These are phyloP conservation scores for Toxotes chatareus DNA, from an alignment of 2,113 vertebrate genomes.

Conservation along the genomic window DNA sequence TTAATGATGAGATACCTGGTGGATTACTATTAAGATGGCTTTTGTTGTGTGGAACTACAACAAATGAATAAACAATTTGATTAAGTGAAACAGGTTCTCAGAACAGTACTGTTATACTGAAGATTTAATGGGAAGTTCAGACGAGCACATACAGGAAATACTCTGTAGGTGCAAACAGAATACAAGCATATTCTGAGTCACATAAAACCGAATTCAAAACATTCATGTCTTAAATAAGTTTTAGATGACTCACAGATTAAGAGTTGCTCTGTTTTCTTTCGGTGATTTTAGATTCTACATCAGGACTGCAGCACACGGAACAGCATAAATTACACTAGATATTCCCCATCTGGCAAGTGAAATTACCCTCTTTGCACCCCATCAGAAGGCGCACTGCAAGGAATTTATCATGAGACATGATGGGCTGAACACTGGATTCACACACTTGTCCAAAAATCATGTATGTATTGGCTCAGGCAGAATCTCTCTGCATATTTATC, in stretches of 20 bases:
- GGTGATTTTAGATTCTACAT: neutral
- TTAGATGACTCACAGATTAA: neutral
- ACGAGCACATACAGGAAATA: neutral
- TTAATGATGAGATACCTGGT: neutral
- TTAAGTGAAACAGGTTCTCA: neutral
- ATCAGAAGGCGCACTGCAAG: neutral
- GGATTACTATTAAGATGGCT: neutral
- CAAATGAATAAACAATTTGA: neutral
- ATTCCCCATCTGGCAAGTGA: neutral
- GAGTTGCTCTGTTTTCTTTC: neutral
- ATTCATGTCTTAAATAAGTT: neutral
- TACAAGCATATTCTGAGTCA: neutral
- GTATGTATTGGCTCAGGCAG: neutral
- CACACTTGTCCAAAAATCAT: neutral
- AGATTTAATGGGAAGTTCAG: slow-evolving; percentile 3
- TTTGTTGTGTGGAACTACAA: neutral
- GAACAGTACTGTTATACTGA: neutral
- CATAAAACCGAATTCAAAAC: neutral
- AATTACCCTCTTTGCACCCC: neutral
- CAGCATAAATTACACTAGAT: neutral
- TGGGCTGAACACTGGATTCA: neutral
- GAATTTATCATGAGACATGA: neutral
- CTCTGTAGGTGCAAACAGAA: neutral
- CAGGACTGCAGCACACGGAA: neutral
- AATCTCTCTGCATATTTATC: neutral